A percentile compares a stretch with the other conserved stretches of the same genome.
These are phyloP conservation scores for Glareola pratincola DNA, from an alignment of 2,113 vertebrate genomes.

Conservation along the genomic window DNA sequence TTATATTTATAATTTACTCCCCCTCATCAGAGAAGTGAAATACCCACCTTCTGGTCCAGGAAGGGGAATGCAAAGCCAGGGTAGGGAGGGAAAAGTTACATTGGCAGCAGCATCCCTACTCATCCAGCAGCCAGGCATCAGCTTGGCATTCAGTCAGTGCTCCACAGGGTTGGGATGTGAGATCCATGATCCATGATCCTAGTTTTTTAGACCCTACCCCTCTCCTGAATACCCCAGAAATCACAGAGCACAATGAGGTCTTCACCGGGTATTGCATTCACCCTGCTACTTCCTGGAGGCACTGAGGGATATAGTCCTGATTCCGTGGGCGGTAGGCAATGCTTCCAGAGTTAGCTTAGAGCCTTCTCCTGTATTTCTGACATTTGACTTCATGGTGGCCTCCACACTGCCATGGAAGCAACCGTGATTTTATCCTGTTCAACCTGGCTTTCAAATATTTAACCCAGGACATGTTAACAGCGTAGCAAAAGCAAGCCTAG, in stretches of 20 bases:
- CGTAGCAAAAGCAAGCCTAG: not conserved
- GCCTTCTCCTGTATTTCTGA: not conserved
- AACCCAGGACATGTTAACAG: not conserved
- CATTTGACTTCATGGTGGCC: not conserved
- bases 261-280: not conserved
- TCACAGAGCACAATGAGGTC: not conserved
- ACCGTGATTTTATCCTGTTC: not conserved
- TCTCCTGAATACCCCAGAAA: not conserved
- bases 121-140: not conserved
- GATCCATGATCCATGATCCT: no score
- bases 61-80: not conserved
- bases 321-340: not conserved
- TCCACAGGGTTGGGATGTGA: not conserved
- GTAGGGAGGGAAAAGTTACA: not conserved
- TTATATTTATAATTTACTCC: not conserved
- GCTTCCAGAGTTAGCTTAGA: not conserved
- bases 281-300: no score
- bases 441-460: not conserved
- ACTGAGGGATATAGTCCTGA: rapidly evolving
- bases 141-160: not conserved
- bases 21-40: not conserved
- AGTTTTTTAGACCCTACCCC: not conserved
- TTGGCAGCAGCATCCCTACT: not conserved
- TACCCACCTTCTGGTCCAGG: not conserved
- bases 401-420: not conserved